Conservation (phyloP, 2,888 invertebrate genomes). For the Eucriotettix oculatus region DNA sequence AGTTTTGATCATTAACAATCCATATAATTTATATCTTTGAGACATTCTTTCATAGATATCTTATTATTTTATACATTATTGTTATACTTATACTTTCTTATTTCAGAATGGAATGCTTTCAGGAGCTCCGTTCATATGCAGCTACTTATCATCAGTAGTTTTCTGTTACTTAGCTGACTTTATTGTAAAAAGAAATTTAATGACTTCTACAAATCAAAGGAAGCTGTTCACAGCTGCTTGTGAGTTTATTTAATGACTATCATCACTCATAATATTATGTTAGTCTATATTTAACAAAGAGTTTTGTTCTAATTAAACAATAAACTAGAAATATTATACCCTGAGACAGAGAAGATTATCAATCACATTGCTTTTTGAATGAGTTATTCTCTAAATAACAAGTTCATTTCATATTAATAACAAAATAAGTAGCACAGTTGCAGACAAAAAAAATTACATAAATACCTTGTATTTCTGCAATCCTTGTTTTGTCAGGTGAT, state of each 20-base stretch:
- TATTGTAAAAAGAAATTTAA: conserved; percentile 35
- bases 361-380: no score
- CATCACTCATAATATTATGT: no score
- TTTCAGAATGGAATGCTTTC: conserved; percentile 46
- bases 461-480: no score
- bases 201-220: conserved; percentile 44
- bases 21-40: neutral
- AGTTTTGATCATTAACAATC: neutral
- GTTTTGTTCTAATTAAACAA: no score
- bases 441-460: no score
- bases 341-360: no score
- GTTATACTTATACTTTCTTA: neutral
- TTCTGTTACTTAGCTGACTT: conserved; percentile 53
- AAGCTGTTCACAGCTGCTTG: conserved; percentile 49
- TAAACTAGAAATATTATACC: no score
- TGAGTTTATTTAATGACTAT: conserved; percentile 18
- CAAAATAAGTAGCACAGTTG: no score
- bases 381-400: no score
- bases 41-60: neutral
- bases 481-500: no score
- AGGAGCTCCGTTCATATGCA: conserved; percentile 50
- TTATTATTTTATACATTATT: conserved; percentile 6
- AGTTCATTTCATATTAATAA: no score
- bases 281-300: no score
- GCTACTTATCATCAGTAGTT: conserved; percentile 49